Base-by-base conservation (phyloP, 2,888 invertebrate genomes). In the Phyto melanocephala region DNA sequence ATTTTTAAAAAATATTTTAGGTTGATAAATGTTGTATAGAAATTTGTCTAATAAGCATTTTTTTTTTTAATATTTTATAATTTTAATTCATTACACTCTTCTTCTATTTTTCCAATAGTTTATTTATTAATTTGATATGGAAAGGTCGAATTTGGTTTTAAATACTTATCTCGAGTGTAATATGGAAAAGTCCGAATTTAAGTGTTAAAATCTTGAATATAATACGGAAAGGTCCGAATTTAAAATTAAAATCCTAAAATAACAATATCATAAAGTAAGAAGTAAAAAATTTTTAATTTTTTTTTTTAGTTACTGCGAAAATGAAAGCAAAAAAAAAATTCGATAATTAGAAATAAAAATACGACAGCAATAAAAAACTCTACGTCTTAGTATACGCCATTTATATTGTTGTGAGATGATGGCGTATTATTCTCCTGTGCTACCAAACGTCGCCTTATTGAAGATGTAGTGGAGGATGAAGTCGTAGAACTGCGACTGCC, bases 381-480 rank as follows among this genome's bases (percentile, higher is more conserved):
- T 80, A 88, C 84, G 85, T 86, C 87, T 90, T 87, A 91, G 87
- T 91, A 91, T 60, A 91, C 90, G 81, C 91, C 91, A 87, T 91
- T 91, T 85, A 91, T 89, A 87, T 90, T 91, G 71, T 90, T 91
- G 79, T 89, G 89, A 35, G 88, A 85, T 28, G 89, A 87, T 24
- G 89, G 87, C 63, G 87, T 87, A 85, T 89, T 88, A 76, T 89
- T 89, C 42, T 86, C 86, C 62, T 85, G 80, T n/a, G 84, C 70
- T 45, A 85, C 93, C 90, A 87, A 92, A 86, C 87, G 92, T 89
- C 87, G 92, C 24, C 85, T 77, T 68, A 71, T 45, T 89, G 90
- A 91, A 87, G 84, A 92, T 84, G 91, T 90, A 20, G 92, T 92
- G 22, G 76, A 52, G 1, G 75, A 62, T 35, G 47, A 37, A 10